Conservation (phyloP, 2,797 vertebrate species). For the Menidia menidia region DNA sequence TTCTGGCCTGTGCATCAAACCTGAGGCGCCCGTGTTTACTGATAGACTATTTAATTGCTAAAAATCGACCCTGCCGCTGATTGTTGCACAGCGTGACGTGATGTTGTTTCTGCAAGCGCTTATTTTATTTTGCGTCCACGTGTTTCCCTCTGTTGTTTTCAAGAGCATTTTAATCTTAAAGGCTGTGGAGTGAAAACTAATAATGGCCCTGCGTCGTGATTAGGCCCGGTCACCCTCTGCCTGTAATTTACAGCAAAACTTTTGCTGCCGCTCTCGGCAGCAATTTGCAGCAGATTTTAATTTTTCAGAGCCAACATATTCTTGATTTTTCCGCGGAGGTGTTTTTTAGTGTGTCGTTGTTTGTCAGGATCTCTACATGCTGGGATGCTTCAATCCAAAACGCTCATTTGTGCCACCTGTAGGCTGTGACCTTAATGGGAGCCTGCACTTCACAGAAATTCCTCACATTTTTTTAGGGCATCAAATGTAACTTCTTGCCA, state of each 20-base stretch:
- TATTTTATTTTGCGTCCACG: slow-evolving; percentile 45
- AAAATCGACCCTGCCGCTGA: slow-evolving; percentile 62
- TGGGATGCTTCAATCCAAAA: slow-evolving; percentile 18
- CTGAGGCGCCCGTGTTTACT: slow-evolving; percentile 22
- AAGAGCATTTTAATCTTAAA: slow-evolving; percentile 36
- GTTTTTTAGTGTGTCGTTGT: background rate
- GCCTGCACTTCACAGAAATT: slow-evolving; percentile 22
- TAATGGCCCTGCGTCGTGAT: slow-evolving; percentile 47
- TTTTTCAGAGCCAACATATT: slow-evolving; percentile 2
- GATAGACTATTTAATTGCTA: slow-evolving; percentile 50
- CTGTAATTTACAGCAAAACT: slow-evolving; percentile 22
- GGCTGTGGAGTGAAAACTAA: slow-evolving; percentile 32
- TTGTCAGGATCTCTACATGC: background rate
- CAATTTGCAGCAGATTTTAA: background rate
- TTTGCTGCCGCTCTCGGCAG: background rate
- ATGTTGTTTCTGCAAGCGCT: slow-evolving; percentile 32
- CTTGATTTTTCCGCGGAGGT: background rate
- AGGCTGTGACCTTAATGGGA: slow-evolving; percentile 52
- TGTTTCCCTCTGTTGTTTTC: slow-evolving; percentile 31
- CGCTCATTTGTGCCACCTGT: slow-evolving; percentile 67
- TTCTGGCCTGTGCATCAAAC: slow-evolving; percentile 17
- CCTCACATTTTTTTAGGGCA: slow-evolving; percentile 27
- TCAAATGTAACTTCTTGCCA: slow-evolving; percentile 22
- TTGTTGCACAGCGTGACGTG: slow-evolving; percentile 70
- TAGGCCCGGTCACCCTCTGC: slow-evolving; percentile 13